Percentiles rank a stretch among this genome's conserved stretches.
These are phyloP conservation scores for Drosophila emarginata DNA, from an alignment of 2,888 invertebrate species.

Conservation along the genomic window DNA sequence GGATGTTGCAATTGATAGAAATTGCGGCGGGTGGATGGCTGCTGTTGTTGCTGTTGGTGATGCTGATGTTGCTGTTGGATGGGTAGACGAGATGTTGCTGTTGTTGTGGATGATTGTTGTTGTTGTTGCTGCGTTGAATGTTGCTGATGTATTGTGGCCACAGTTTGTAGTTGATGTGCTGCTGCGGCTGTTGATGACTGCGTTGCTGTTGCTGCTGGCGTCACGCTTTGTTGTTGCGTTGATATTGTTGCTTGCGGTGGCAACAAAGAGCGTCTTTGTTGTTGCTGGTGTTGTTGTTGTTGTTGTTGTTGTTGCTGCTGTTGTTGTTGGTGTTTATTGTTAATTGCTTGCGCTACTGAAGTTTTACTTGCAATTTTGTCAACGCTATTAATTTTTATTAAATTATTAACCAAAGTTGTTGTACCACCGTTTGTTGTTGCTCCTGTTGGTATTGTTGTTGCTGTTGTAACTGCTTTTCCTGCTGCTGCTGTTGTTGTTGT, in stretches of 20 bases:
- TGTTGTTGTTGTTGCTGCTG: constrained; percentile 36
- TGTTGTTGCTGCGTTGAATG: constrained; percentile 70
- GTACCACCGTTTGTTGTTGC: constrained; percentile 41
- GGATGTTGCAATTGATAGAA: constrained; percentile 63
- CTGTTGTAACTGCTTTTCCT: no score
- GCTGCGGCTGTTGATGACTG: constrained; percentile 55
- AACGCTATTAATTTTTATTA: constrained; percentile 71
- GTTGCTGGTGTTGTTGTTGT: constrained; percentile 43
- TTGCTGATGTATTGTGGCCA: constrained; percentile 80
- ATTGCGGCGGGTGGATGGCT: constrained; percentile 60
- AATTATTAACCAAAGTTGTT: constrained; percentile 67
- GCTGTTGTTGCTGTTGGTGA: constrained; percentile 50
- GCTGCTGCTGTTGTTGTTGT: constrained; percentile 42
- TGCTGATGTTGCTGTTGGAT: constrained; percentile 47
- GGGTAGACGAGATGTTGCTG: constrained; percentile 33
- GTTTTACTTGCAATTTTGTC: constrained; percentile 72
- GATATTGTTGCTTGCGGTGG: constrained; percentile 50
- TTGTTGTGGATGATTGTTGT: constrained; percentile 50
- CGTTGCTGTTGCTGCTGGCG: constrained; percentile 50
- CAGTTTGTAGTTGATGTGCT: constrained; percentile 80
- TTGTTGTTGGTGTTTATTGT: constrained; percentile 45
- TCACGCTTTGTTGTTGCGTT: constrained; percentile 65
- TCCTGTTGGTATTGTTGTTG: constrained; percentile 32
- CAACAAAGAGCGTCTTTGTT: constrained; percentile 53
- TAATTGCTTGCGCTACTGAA: constrained; percentile 48